Evolutionary conservation across 2,113 vertebrate genomes (phyloP).

Genomic region (Trematocara marginatum): DNA sequence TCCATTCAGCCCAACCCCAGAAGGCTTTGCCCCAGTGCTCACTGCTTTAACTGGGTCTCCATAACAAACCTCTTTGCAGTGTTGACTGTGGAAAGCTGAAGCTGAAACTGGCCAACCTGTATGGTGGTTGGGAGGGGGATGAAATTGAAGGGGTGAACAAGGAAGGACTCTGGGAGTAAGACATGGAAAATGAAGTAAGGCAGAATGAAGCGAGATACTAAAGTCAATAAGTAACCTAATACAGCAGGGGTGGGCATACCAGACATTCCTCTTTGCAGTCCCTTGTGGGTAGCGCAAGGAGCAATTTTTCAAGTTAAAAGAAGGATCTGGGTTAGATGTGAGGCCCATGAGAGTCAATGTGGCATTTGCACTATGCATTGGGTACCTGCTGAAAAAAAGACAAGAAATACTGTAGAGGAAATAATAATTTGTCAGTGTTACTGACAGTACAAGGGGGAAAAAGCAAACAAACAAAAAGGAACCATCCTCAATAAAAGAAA

Average conservation of each 20-base stretch:
- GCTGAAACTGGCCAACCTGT: constrained; percentile 6
- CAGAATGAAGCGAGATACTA: constrained; percentile 63
- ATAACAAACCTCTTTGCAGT: constrained; percentile 30
- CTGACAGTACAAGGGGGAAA: not conserved
- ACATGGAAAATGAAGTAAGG: constrained; percentile 44
- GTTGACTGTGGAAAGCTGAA: constrained; percentile 20
- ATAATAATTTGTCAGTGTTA: not conserved
- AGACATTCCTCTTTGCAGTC: constrained; percentile 67
- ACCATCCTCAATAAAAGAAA: not conserved
- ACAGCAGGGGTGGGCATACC: constrained; percentile 45
- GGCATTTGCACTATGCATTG: constrained; percentile 57
- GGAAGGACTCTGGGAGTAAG: not conserved
- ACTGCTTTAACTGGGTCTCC: constrained; percentile 49
- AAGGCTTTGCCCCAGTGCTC: constrained; percentile 48
- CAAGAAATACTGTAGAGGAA: not conserved
- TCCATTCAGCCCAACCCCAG: constrained; percentile 65
- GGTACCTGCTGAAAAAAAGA: constrained; percentile 12
- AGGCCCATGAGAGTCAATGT: constrained; percentile 64
- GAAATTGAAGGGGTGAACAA: constrained; percentile 47
- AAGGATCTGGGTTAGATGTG: constrained; percentile 67
- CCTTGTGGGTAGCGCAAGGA: constrained; percentile 65
- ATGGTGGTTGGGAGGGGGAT: not conserved
- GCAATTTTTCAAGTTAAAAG: constrained; percentile 65
- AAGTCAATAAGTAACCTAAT: constrained; percentile 77
- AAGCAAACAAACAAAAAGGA: not conserved